Evolutionary conservation across 1,140 invertebrate genomes (phyloP).

Genomic region (Laupala kohalensis): DNA sequence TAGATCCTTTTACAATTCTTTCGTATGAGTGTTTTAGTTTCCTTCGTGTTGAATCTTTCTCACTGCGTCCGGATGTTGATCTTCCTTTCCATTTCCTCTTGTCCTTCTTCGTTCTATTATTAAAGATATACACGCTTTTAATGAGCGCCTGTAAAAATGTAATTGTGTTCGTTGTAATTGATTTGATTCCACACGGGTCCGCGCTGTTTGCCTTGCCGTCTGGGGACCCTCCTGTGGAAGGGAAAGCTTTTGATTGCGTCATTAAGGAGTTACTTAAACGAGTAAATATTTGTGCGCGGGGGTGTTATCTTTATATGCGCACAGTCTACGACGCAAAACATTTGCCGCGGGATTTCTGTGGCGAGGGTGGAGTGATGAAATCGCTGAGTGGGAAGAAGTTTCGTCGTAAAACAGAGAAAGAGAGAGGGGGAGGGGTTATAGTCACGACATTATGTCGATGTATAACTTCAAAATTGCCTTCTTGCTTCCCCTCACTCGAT

Average conservation of each 20-base stretch:
- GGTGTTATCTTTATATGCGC: background rate
- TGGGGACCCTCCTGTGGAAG: no score
- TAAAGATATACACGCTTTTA: background rate
- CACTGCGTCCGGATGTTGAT: no score
- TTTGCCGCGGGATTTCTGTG: background rate
- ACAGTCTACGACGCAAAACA: background rate
- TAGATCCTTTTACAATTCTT: no score
- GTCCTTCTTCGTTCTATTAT: no score
- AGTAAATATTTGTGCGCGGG: background rate
- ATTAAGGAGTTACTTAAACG: background rate
- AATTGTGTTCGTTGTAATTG: background rate
- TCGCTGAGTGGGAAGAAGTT: constrained; percentile 11
- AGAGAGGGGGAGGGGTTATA: constrained; percentile 17
- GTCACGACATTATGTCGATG: no score
- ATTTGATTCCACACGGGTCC: background rate
- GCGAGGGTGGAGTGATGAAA: constrained; percentile 3
- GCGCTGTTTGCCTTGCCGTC: background rate
- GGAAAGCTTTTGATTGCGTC: background rate
- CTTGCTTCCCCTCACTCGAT: no score
- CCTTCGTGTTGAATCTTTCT: no score
- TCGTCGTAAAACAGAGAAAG: constrained; percentile 12
- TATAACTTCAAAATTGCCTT: no score
- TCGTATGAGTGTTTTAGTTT: no score
- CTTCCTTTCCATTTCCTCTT: no score
- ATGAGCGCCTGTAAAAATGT: background rate